These are phyloP conservation scores for Micrastur ruficollis DNA, from an alignment of 2,797 vertebrate species.

Conservation along the genomic window DNA sequence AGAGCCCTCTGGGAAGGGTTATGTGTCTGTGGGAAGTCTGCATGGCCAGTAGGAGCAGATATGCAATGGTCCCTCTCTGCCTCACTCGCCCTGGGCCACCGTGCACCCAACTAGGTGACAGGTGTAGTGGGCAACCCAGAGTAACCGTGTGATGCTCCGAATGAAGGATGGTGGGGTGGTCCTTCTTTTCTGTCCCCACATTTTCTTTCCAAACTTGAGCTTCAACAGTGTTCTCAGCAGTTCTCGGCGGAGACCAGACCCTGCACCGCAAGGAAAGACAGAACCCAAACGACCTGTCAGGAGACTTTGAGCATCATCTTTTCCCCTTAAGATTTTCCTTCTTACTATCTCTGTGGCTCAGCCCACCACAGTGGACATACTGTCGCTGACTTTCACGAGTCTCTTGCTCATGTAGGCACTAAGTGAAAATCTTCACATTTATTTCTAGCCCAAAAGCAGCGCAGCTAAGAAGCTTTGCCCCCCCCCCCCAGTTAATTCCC, in stretches of 20 bases:
- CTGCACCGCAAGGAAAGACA: not conserved
- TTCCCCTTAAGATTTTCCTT: not conserved
- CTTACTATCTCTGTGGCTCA: not conserved
- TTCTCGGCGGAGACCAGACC: not conserved
- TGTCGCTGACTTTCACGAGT: not conserved
- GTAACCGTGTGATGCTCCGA: not conserved
- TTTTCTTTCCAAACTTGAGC: not conserved
- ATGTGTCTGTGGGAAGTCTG: not conserved
- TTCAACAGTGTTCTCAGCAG: not conserved
- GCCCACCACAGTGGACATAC: accelerated
- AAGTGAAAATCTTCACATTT: not conserved
- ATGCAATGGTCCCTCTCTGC: not conserved
- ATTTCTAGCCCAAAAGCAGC: not conserved
- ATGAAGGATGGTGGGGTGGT: not conserved
- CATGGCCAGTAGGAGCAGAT: not conserved
- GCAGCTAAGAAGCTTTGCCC: not conserved
- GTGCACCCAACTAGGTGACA: not conserved
- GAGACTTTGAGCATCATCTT: not conserved
- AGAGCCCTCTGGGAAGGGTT: not conserved
- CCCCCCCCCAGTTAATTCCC: accelerated
- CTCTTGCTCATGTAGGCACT: not conserved
- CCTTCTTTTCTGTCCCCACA: not conserved
- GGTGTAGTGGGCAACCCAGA: not conserved
- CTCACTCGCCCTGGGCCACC: not conserved
- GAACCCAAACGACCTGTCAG: not conserved